These are phyloP conservation scores for Eulithis testata DNA, from an alignment of 2,888 invertebrate species.

Conservation along the genomic window DNA sequence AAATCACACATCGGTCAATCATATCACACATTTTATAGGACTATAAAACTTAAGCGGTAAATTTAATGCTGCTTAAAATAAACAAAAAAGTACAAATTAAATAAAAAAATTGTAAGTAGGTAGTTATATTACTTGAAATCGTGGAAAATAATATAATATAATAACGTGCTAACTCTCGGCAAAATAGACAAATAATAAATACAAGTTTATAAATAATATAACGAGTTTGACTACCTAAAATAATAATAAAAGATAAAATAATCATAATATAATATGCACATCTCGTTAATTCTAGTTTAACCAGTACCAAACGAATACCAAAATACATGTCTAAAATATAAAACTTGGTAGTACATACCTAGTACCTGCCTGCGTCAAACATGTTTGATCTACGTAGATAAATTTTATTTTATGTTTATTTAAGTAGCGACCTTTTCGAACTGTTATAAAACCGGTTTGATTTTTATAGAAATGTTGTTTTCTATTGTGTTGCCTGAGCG, in stretches of 20 bases:
- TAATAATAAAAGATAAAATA: too few relatives aligned
- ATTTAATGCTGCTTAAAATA: not conserved
- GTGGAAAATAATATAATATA: too few relatives aligned
- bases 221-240: too few relatives aligned
- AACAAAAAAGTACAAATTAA: too few relatives aligned
- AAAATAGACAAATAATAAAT: too few relatives aligned
- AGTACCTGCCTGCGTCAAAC: too few relatives aligned
- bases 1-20: slow-evolving; percentile 21
- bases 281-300: not conserved
- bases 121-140: too few relatives aligned
- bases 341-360: not conserved
- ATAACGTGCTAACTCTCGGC: too few relatives aligned
- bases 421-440: not conserved
- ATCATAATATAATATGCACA: too few relatives aligned
- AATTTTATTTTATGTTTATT: not conserved
- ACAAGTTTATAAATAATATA: too few relatives aligned
- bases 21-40: slow-evolving; percentile 21
- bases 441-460: not conserved
- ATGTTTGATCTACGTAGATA: not conserved
- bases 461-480: not conserved
- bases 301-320: not conserved
- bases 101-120: too few relatives aligned
- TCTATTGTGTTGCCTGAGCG: not conserved
- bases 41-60: not conserved
- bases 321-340: not conserved